Percentiles rank a stretch among this genome's conserved stretches.
These are phyloP conservation scores for Lasioglossum zephyrum DNA, from an alignment of 2,888 invertebrate species.

Conservation along the genomic window DNA sequence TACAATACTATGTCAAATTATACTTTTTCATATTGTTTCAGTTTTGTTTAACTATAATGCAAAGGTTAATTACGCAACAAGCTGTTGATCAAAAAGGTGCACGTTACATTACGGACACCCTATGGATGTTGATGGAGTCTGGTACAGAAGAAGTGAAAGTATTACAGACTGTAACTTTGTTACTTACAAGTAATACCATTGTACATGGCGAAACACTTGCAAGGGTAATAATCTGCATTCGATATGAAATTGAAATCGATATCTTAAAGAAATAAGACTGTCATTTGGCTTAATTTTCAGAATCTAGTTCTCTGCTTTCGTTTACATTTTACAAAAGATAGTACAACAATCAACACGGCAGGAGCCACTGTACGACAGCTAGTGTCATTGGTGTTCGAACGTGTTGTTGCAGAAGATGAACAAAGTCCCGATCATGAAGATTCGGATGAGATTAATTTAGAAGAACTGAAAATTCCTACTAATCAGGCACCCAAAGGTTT, in stretches of 20 bases:
- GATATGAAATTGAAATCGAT: not conserved
- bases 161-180: conserved; percentile 96
- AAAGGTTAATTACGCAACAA: conserved; percentile 95
- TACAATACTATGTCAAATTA: conserved; percentile 14
- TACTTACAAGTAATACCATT: conserved; percentile 97
- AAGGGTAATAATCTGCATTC: conserved; percentile 87
- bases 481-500: conserved; percentile 92
- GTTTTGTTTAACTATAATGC: conserved; percentile 97
- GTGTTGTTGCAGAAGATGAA: conserved; percentile 91
- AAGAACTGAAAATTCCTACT: conserved; percentile 91
- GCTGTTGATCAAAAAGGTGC: conserved; percentile 96
- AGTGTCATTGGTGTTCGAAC: conserved; percentile 95
- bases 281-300: conserved; percentile 85
- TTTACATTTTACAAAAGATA: conserved; percentile 97
- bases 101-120: conserved; percentile 95
- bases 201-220: conserved; percentile 98
- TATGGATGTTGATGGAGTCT: conserved; percentile 97
- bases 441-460: conserved; percentile 88
- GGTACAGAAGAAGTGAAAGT: conserved; percentile 98
- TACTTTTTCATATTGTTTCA: conserved; percentile 82
- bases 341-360: conserved; percentile 97
- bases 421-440: conserved; percentile 81
- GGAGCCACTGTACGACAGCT: conserved; percentile 98
- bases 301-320: conserved; percentile 98
- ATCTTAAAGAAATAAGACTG: not conserved